Conservation (phyloP, 2,113 vertebrate genomes). For the Pandion haliaetus region DNA sequence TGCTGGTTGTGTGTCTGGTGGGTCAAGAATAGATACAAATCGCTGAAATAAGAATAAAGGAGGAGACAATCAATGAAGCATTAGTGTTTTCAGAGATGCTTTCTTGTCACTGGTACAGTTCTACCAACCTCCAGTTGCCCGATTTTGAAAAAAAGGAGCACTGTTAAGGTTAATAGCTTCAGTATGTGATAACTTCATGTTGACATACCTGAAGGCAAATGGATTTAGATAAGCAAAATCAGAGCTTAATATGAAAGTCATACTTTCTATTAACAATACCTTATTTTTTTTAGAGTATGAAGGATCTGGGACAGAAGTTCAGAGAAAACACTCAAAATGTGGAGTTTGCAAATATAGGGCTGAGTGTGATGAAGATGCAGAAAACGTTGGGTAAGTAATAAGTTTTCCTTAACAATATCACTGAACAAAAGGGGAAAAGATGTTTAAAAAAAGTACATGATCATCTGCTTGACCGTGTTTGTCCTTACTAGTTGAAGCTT, state of each 20-base stretch:
- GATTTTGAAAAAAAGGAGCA: background rate
- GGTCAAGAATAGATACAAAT: background rate
- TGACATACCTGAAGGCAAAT: background rate
- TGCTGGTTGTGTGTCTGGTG: background rate
- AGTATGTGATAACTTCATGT: background rate
- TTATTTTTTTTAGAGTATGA: constrained; percentile 83
- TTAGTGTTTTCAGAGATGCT: background rate
- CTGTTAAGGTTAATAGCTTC: background rate
- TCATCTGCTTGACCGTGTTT: background rate
- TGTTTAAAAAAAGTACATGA: background rate
- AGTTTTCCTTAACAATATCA: background rate
- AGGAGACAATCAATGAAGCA: background rate
- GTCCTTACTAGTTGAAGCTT: background rate
- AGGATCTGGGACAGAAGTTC: constrained; percentile 85
- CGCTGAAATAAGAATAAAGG: background rate
- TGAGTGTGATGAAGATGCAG: constrained; percentile 94
- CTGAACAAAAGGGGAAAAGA: background rate
- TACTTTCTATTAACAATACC: constrained; percentile 8
- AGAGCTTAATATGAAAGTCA: background rate
- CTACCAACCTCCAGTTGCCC: background rate
- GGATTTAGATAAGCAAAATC: constrained; percentile 1
- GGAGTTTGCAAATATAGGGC: constrained; percentile 94
- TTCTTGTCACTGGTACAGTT: background rate
- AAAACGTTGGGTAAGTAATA: constrained; percentile 89
- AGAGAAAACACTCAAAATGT: constrained; percentile 92